A percentile compares a stretch with the other conserved stretches of the same genome.
phyloP scores from a whole-genome alignment of 2,888 invertebrate genomes.

The Euspilapteryx auroguttella region DNA sequence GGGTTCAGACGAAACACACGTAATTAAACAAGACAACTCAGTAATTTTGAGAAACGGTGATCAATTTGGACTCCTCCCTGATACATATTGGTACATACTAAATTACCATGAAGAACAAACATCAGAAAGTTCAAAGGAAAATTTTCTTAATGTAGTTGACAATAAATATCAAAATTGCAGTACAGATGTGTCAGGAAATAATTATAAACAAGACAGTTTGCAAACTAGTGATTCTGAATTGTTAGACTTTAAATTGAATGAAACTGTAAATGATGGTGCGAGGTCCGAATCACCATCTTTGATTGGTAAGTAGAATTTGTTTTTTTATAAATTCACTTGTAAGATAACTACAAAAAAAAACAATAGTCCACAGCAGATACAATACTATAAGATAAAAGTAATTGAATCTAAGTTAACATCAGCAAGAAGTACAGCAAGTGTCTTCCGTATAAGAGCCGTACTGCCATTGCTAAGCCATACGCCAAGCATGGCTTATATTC shows the following conservation, averaged over 20 bases:
- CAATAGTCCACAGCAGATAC: too few relatives aligned
- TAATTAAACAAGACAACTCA: constrained; percentile 25
- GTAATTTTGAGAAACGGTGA: constrained; percentile 40
- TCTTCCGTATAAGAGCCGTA: too few relatives aligned
- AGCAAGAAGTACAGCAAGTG: too few relatives aligned
- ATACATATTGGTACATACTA: constrained; percentile 48
- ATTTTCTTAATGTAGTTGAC: background rate
- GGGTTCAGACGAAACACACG: constrained; percentile 16
- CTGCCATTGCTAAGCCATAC: too few relatives aligned
- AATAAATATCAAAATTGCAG: constrained; percentile 2
- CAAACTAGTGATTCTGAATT: constrained; percentile 4
- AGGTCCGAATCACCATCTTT: constrained; percentile 17
- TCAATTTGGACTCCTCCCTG: constrained; percentile 52
- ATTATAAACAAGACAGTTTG: background rate
- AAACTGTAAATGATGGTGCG: constrained; percentile 7
- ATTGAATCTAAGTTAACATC: too few relatives aligned
- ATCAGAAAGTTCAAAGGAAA: background rate
- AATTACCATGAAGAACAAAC: too few relatives aligned
- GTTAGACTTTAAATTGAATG: constrained; percentile 10
- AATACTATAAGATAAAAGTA: too few relatives aligned
- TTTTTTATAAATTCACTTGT: too few relatives aligned
- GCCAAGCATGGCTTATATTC: too few relatives aligned
- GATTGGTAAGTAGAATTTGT: constrained; percentile 22
- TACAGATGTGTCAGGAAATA: constrained; percentile 1
- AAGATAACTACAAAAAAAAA: too few relatives aligned